phyloP scores from a whole-genome alignment of 2,888 invertebrate species.

The Steinernema scapterisci region DNA sequence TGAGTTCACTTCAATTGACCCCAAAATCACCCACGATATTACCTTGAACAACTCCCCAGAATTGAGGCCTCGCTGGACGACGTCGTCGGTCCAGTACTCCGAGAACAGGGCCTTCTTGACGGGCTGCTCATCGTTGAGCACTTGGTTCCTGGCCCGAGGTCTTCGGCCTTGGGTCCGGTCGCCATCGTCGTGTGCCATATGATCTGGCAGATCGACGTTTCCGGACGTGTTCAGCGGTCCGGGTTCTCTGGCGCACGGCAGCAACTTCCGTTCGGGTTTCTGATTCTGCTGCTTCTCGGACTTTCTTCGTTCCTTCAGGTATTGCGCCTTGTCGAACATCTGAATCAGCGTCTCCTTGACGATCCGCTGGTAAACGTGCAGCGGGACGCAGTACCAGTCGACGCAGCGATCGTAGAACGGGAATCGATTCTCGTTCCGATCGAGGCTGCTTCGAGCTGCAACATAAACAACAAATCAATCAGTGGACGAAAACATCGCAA shows the following conservation, averaged over 20 bases:
- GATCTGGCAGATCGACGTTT: background rate
- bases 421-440: constrained; percentile 29
- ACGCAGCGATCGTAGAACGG: constrained; percentile 29
- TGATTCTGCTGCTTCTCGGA: background rate
- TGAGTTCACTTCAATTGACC: too few species aligned
- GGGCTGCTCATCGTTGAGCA: constrained; percentile 4
- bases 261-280: background rate
- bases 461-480: constrained; percentile 1
- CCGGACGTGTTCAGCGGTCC: background rate
- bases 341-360: constrained; percentile 25
- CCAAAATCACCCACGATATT: too few species aligned
- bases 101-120: background rate
- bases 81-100: constrained; percentile 8
- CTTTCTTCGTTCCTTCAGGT: constrained; percentile 8
- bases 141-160: constrained; percentile 3
- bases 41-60: constrained; percentile 9
- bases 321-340: constrained; percentile 16
- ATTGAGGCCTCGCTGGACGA: background rate
- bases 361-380: constrained; percentile 24
- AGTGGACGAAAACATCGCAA: background rate
- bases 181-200: background rate
- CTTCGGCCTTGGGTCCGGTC: background rate
- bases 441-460: constrained; percentile 17
- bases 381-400: constrained; percentile 26
- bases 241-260: background rate